Evolutionary conservation across 1,140 invertebrate species (phyloP).

Genomic region (Caenorhabditis latens): DNA sequence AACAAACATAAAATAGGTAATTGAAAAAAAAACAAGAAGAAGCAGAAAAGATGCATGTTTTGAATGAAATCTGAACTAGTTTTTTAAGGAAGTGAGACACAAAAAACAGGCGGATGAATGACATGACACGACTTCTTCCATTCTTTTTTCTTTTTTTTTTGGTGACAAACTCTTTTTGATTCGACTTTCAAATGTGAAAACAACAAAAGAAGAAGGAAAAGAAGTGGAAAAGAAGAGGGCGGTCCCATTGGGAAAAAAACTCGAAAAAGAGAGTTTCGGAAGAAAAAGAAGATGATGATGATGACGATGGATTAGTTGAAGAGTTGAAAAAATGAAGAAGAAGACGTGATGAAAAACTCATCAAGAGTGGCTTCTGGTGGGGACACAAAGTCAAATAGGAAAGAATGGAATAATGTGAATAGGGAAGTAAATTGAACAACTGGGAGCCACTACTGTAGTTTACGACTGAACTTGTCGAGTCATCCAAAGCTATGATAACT

Average conservation of each 20-base stretch:
- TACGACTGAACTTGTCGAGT: no score
- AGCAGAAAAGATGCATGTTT: no score
- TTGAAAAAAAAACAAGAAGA: no score
- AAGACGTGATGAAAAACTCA: neutral
- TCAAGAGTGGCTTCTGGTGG: neutral
- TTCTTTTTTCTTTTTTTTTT: neutral
- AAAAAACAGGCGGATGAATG: conserved; percentile 4
- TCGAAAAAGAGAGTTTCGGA: neutral
- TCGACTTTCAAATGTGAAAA: conserved; percentile 26
- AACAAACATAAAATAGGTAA: no score
- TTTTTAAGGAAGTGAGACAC: neutral
- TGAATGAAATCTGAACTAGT: neutral
- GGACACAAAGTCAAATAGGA: no score
- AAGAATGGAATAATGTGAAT: neutral
- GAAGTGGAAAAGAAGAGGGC: conserved; percentile 17
- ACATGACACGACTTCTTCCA: conserved; percentile 3
- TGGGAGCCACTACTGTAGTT: no score
- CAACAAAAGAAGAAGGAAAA: neutral
- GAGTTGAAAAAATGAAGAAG: conserved; percentile 10
- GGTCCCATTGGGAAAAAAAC: conserved; percentile 15
- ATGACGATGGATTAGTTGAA: conserved; percentile 37
- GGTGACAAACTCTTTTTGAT: conserved; percentile 4
- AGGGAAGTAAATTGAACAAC: no score
- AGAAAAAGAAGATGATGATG: neutral
- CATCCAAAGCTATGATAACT: no score